Percentiles rank a stretch among this genome's conserved stretches.
phyloP scores from a whole-genome alignment of 2,113 vertebrate genomes.

The Nothoprocta perdicaria region DNA sequence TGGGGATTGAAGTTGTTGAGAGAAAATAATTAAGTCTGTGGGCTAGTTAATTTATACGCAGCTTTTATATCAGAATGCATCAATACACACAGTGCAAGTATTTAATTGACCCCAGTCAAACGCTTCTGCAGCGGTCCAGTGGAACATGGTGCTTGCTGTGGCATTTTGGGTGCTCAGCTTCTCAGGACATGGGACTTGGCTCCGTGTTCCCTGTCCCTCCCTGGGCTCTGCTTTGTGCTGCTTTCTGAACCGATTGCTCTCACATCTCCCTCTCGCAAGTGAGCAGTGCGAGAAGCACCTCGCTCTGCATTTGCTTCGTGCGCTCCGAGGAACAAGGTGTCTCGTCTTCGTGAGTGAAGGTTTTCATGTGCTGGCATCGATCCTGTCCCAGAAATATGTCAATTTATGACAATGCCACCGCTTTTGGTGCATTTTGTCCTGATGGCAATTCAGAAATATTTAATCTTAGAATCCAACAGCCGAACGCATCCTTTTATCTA shows the following conservation, averaged over 20 bases:
- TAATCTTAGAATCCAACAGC: rapidly evolving
- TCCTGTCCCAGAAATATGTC: rapidly evolving
- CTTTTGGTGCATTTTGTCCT: rapidly evolving
- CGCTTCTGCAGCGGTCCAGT: no score
- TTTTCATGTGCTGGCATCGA: background rate
- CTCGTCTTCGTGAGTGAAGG: background rate
- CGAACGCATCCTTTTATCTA: rapidly evolving
- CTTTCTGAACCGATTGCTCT: background rate
- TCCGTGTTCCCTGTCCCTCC: no score
- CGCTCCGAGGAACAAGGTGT: rapidly evolving
- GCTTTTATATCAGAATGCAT: background rate
- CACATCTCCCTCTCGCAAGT: rapidly evolving
- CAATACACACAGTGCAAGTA: rapidly evolving
- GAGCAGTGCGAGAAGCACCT: background rate
- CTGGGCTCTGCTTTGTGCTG: rapidly evolving
- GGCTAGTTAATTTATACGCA: background rate
- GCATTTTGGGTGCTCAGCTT: background rate
- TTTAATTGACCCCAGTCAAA: rapidly evolving
- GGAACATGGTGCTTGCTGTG: background rate
- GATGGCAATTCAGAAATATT: background rate
- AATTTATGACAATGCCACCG: rapidly evolving
- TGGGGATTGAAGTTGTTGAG: rapidly evolving
- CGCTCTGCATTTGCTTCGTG: background rate
- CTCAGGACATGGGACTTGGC: rapidly evolving
- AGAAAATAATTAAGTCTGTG: rapidly evolving